These are phyloP conservation scores for Smutsia temminckii DNA, from an alignment of 2,797 vertebrate genomes.

Conservation along the genomic window DNA sequence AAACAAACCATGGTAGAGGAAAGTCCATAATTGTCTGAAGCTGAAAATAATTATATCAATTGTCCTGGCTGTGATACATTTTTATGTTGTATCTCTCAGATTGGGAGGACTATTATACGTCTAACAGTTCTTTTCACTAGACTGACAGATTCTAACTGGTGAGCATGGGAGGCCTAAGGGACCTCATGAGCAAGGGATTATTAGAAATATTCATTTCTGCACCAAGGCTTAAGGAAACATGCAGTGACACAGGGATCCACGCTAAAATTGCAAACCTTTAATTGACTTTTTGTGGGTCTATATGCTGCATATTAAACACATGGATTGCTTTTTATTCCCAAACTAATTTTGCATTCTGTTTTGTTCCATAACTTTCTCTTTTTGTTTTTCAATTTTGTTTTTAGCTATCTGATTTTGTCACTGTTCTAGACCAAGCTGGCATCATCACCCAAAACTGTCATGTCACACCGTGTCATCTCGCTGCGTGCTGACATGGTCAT, in stretches of 20 bases:
- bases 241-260: neutral
- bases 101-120: slow-evolving; percentile 39
- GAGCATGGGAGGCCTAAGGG: slow-evolving; percentile 8
- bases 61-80: slow-evolving; percentile 8
- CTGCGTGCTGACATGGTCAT: neutral
- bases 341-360: slow-evolving; percentile 35
- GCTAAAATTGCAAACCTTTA: slow-evolving; percentile 63
- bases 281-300: slow-evolving; percentile 55
- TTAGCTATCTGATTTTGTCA: neutral
- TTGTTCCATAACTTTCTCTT: slow-evolving; percentile 17
- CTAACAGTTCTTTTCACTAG: slow-evolving; percentile 58
- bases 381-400: slow-evolving; percentile 43
- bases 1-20: slow-evolving; percentile 41
- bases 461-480: neutral
- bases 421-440: neutral
- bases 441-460: neutral
- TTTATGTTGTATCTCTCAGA: slow-evolving; percentile 36
- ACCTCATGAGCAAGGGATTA: slow-evolving; percentile 55
- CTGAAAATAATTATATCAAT: slow-evolving; percentile 62
- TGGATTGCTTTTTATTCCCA: slow-evolving; percentile 12
- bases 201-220: slow-evolving; percentile 62
- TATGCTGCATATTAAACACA: slow-evolving; percentile 45
- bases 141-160: neutral
- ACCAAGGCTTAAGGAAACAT: slow-evolving; percentile 38
- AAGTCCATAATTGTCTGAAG: slow-evolving; percentile 39